Evolutionary conservation across 2,113 vertebrate genomes (phyloP).

Genomic region (Dasyprocta punctata): DNA sequence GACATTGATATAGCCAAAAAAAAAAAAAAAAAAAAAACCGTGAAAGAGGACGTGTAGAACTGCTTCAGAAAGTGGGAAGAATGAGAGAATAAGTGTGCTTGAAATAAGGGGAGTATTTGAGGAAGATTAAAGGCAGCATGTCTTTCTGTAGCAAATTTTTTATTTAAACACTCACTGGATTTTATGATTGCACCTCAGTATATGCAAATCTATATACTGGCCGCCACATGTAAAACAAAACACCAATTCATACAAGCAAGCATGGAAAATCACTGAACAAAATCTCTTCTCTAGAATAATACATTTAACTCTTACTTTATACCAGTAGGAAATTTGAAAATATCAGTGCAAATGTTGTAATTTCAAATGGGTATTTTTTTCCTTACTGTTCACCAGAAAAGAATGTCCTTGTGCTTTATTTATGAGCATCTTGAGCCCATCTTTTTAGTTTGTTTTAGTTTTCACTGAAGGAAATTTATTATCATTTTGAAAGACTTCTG

Average conservation of each 20-base stretch:
- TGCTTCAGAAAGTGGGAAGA: neutral
- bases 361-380: neutral
- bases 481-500: neutral
- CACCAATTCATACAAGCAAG: rapidly evolving
- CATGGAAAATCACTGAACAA: neutral
- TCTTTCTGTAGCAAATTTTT: neutral
- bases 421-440: neutral
- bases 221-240: neutral
- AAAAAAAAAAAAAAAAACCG: too few relatives aligned
- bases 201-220: neutral
- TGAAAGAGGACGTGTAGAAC: neutral
- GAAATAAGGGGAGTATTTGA: neutral
- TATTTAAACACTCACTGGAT: neutral
- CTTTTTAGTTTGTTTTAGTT: neutral
- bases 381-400: neutral
- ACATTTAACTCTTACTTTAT: neutral
- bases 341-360: neutral
- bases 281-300: neutral
- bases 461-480: neutral
- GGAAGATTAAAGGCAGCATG: too few relatives aligned
- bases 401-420: neutral
- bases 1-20: neutral
- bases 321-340: neutral
- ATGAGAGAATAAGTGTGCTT: neutral
- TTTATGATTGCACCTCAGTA: neutral